Conservation (phyloP, 2,888 invertebrate genomes). For the Oscheius sp. region DNA sequence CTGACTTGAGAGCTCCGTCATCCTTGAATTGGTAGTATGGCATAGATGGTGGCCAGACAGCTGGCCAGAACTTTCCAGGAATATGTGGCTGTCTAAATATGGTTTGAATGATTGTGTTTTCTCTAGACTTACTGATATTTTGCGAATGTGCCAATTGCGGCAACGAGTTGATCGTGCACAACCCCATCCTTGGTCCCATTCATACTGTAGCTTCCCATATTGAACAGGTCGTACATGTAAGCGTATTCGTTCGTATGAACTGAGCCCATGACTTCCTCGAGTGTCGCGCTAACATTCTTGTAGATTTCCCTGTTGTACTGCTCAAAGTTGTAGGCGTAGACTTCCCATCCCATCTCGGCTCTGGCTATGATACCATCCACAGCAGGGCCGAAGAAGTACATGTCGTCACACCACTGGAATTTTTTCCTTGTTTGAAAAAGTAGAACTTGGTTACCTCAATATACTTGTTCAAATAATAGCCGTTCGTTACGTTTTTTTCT, state of each 20-base stretch:
- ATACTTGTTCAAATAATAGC: background rate
- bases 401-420: slow-evolving; percentile 2
- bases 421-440: background rate
- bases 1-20: no score
- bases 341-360: background rate
- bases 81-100: no score
- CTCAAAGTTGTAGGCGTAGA: background rate
- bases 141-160: no score
- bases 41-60: no score
- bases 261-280: background rate
- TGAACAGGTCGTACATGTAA: slow-evolving; percentile 1
- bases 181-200: no score
- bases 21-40: no score
- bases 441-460: background rate
- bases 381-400: background rate
- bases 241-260: slow-evolving; percentile 8
- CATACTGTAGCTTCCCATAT: background rate
- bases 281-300: background rate
- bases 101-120: no score
- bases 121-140: no score
- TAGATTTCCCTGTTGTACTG: background rate
- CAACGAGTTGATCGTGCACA: no score
- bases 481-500: background rate
- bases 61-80: no score
- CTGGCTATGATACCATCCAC: background rate